Evolutionary conservation across 2,888 invertebrate species (phyloP).

Genomic region (Neelides folsomi): DNA sequence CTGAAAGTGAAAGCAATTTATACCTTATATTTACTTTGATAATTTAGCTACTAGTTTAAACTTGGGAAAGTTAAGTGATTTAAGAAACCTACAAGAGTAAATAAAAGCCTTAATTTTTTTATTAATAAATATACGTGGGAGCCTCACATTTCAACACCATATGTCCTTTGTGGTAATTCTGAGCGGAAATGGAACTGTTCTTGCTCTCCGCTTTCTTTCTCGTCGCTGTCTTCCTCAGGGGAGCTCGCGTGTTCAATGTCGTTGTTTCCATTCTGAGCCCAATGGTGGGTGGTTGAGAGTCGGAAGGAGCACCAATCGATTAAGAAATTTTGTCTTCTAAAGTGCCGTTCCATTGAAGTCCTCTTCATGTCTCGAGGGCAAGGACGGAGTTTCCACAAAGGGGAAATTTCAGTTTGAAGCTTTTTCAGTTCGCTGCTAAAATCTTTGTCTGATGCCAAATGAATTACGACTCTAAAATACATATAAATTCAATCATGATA

Average conservation of each 20-base stretch:
- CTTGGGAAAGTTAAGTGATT: too few relatives aligned
- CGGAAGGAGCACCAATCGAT: slow-evolving; percentile 82
- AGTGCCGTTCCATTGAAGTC: slow-evolving; percentile 69
- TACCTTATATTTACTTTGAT: too few relatives aligned
- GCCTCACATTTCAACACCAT: slow-evolving; percentile 8
- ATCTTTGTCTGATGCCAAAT: slow-evolving; percentile 59
- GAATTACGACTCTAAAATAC: slow-evolving; percentile 56
- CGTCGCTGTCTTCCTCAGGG: slow-evolving; percentile 2
- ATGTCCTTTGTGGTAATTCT: slow-evolving; percentile 24
- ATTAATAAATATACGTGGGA: too few relatives aligned
- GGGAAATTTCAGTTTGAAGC: slow-evolving; percentile 66
- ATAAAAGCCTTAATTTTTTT: too few relatives aligned
- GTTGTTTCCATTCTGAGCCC: background rate
- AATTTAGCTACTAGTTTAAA: too few relatives aligned
- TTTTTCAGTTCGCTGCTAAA: slow-evolving; percentile 57
- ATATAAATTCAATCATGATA: background rate
- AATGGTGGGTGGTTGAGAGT: slow-evolving; percentile 37
- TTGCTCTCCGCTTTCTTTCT: slow-evolving; percentile 1
- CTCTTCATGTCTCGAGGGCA: slow-evolving; percentile 72
- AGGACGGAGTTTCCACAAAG: slow-evolving; percentile 58
- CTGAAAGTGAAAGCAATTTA: too few relatives aligned
- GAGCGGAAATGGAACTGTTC: slow-evolving; percentile 20
- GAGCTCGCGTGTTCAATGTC: background rate
- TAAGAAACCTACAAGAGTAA: too few relatives aligned
- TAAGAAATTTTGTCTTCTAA: slow-evolving; percentile 61